Conservation (phyloP, 2,113 vertebrate species). For the Brachypodius melanocephalos region DNA sequence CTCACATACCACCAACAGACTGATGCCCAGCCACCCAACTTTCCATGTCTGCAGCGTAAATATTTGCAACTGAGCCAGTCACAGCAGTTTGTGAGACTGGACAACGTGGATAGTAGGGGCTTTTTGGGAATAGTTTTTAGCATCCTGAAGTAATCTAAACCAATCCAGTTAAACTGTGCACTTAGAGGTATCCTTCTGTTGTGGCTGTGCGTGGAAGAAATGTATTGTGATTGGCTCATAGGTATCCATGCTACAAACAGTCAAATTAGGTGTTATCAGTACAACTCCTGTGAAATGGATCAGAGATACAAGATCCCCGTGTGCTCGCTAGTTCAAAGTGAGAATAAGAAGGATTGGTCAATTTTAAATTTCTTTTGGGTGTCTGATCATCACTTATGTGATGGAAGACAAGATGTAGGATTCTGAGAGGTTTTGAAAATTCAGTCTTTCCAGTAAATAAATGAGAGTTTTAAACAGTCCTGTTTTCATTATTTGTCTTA, state of each 20-base stretch:
- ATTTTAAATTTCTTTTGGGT: not conserved
- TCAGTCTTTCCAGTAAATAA: not conserved
- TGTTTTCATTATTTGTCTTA: constrained; percentile 69
- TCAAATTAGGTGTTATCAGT: not conserved
- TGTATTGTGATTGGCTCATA: not conserved
- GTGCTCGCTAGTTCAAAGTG: not conserved
- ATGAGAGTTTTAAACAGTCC: constrained; percentile 4
- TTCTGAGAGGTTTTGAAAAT: not conserved
- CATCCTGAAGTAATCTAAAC: not conserved
- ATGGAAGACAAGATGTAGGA: not conserved
- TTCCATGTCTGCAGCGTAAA: not conserved
- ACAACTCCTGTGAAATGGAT: not conserved
- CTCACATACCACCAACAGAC: not conserved
- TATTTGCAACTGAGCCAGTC: not conserved
- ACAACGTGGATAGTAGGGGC: accelerated
- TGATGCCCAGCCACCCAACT: not conserved
- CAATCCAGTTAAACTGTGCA: not conserved
- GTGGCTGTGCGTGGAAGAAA: not conserved
- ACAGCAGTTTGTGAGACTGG: not conserved
- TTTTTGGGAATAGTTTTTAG: not conserved
- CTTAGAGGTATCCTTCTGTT: not conserved
- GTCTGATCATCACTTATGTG: not conserved
- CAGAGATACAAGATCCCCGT: not conserved
- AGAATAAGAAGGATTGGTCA: not conserved
- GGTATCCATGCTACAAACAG: accelerated